phyloP scores from a whole-genome alignment of 2,797 vertebrate genomes.

The Prunella strophiata region DNA sequence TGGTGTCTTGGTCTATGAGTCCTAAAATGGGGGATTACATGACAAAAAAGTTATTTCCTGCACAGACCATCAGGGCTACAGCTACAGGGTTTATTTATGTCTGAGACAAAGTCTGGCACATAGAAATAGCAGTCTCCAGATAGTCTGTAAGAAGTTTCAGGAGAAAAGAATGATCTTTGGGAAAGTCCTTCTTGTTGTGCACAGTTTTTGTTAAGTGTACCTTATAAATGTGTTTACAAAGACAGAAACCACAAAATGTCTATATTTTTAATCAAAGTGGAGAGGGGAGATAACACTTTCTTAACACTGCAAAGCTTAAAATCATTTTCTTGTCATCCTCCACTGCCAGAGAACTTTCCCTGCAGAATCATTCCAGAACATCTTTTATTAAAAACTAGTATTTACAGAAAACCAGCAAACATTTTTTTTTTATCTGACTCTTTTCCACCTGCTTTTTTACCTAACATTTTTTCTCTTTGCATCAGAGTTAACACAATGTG shows the following conservation, averaged over 20 bases:
- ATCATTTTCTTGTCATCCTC: background rate
- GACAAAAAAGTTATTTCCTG: background rate
- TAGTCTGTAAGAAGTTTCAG: background rate
- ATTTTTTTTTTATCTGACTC: background rate
- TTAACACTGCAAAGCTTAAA: background rate
- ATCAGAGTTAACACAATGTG: background rate
- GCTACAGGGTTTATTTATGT: background rate
- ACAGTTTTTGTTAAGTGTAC: background rate
- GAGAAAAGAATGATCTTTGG: background rate
- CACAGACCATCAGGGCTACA: background rate
- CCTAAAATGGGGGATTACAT: background rate
- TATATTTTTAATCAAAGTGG: background rate
- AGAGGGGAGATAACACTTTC: background rate
- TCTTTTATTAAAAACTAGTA: slow-evolving; percentile 11
- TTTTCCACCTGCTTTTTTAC: background rate
- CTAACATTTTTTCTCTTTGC: background rate
- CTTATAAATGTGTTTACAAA: background rate
- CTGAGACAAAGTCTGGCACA: background rate
- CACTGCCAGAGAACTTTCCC: background rate
- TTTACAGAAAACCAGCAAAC: background rate
- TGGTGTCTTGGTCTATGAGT: background rate
- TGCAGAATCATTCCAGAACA: background rate
- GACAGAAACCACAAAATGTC: background rate
- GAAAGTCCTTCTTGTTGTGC: background rate
- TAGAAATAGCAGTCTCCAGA: background rate